Base-by-base conservation (phyloP, 2,113 vertebrate species). In the Porphyrio hochstetteri region DNA sequence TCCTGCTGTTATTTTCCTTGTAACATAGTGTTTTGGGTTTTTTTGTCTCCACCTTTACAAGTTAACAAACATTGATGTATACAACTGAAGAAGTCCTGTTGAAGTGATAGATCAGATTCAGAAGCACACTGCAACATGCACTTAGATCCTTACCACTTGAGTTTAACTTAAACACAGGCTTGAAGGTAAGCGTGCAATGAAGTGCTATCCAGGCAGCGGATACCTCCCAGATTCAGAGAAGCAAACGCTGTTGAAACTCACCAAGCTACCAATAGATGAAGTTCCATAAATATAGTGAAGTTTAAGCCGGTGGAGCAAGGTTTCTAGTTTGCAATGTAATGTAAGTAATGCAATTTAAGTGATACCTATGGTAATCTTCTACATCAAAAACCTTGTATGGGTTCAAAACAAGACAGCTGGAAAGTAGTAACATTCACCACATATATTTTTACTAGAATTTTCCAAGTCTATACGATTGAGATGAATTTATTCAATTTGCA, bases 111-210 rank as follows among this genome's bases (percentile, higher is more conserved):
- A 60, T 9, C 5, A 65, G 44, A 56, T 29, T 56, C 44, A 28
- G 16, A 77, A 68, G 5, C 1, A 2, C 15, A 24, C 15, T 69
- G 17, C 17, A 61, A 17, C 20, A 5, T 3, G 1, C 0, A 0
- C 36, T 76, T 57, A 13, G 16, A 68, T 33, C n/a, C 24, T 59
- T 46, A 25, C 5, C 20, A 28, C 12, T 7, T 6, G 19, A n/a
- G 13, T 57, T 92, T 82, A 33, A 53, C 50, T 40, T 56, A 64
- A 75, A 18, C 18, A 11, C 9, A 78, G 21, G 21, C 67, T 77
- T 80, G 60, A 74, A 57, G 44, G 12, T 29, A 13, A 61, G 7
- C 0, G 4, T 40, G 13, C 16, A 23, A 2, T 20, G 13, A 82
- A 85, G 10, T 29, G 14, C 4, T 52, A 15, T 38, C 17, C 36